Base-by-base conservation (phyloP, 1,140 invertebrate species). In the Cydia fagiglandana region DNA sequence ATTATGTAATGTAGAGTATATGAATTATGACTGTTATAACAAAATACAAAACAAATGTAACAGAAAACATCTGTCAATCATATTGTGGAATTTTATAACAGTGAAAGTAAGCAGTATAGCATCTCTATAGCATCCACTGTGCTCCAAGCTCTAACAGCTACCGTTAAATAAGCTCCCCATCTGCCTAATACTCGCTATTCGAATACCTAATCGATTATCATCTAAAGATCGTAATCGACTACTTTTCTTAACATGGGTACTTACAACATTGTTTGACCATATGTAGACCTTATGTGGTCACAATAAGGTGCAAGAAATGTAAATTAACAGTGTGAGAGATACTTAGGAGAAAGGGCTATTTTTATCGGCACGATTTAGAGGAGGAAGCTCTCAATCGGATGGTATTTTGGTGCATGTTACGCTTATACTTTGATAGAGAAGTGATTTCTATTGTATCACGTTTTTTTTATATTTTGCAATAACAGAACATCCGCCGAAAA, bases 151-250 rank as follows among this genome's bases (percentile, higher is more conserved):
- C 12, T 30, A 30, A 34, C 7, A 38, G 64, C 64, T 66, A 66
- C 64, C 64, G 64, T 24, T 66, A 66, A 30, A 66, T 24, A 66
- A 34, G 24, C 13, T 24, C 30, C 28, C 12, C 64, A 34, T 38
- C 64, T 66, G 64, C 64, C 64, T 66, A 66, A 34, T 66, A 66
- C 28, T 38, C 28, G 30, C 64, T 34, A 66, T 34, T 66, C 64
- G 28, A 66, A 66, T 64, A 34, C 7, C 64, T 66, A 66, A 66
- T 66, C 64, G 64, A 66, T 34, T 66, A 66, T 38, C 64, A 66
- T 66, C 64, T 66, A 66, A 24, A 66, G 64, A 66, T 66, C 30
- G 64, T 66, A 38, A 66, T 66, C 64, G 64, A 64, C 5, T 64
- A 17, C 17, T 66, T 24, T 66, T 66, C 9, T 61, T 61, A 53